phyloP scores from a whole-genome alignment of 2,113 vertebrate genomes.

The Elgaria multicarinata region DNA sequence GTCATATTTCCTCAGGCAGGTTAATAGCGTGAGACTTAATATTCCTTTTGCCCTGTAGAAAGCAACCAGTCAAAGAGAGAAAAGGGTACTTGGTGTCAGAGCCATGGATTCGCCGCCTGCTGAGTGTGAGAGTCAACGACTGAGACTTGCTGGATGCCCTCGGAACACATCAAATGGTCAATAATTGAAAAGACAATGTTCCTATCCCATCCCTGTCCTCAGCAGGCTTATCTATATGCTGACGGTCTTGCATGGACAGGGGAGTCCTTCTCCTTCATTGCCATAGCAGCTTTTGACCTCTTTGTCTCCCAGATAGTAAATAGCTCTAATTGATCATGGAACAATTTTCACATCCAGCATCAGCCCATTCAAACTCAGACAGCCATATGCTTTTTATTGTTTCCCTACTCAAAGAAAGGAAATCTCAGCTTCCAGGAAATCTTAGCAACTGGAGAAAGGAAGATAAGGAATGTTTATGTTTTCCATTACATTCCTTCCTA shows the following conservation, averaged over 20 bases:
- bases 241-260: slow-evolving; percentile 13
- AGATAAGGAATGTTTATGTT: slow-evolving; percentile 48
- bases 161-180: slow-evolving; percentile 29
- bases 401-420: slow-evolving; percentile 15
- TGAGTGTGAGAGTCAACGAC: slow-evolving; percentile 1
- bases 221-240: slow-evolving; percentile 19
- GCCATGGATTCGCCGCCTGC: background rate
- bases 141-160: slow-evolving; percentile 40
- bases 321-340: slow-evolving; percentile 30
- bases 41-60: background rate
- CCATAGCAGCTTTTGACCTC: slow-evolving; percentile 41
- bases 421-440: slow-evolving; percentile 40
- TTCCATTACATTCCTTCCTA: slow-evolving; percentile 14
- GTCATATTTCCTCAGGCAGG: background rate
- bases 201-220: background rate
- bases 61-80: slow-evolving; percentile 7
- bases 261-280: slow-evolving; percentile 26
- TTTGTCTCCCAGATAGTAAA: slow-evolving; percentile 52
- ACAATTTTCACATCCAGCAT: slow-evolving; percentile 56
- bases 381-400: slow-evolving; percentile 33
- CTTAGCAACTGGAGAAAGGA: slow-evolving; percentile 27
- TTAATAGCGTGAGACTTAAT: background rate
- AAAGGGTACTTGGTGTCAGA: slow-evolving; percentile 22
- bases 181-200: slow-evolving; percentile 20
- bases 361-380: slow-evolving; percentile 41